These are phyloP conservation scores for Sprattus sprattus DNA, from an alignment of 2,113 vertebrate species.

Conservation along the genomic window DNA sequence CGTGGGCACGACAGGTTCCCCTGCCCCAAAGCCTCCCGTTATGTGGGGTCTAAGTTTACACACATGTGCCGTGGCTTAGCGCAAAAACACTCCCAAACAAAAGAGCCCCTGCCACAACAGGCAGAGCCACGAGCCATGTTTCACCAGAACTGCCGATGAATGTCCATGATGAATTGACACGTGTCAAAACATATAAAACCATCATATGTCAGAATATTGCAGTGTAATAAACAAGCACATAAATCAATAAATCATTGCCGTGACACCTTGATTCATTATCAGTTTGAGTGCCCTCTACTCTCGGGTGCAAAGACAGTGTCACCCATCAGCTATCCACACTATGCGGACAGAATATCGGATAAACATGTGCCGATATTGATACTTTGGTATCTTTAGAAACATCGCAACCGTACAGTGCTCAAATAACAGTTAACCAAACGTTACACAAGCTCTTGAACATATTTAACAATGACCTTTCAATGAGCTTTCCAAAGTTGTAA, in stretches of 20 bases:
- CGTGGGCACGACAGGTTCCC: constrained; percentile 24
- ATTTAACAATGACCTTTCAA: constrained; percentile 32
- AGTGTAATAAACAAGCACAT: constrained; percentile 21
- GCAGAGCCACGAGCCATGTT: not conserved
- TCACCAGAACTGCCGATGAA: not conserved
- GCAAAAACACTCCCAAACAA: not conserved
- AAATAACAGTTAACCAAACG: constrained; percentile 53
- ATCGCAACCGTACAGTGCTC: constrained; percentile 35
- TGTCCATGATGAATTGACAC: not conserved
- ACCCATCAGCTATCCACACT: constrained; percentile 42
- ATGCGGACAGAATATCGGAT: constrained; percentile 50
- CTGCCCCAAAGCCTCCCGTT: constrained; percentile 31
- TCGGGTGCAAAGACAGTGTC: constrained; percentile 37
- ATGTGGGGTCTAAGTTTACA: constrained; percentile 20
- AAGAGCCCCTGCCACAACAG: not conserved
- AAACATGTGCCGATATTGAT: constrained; percentile 54
- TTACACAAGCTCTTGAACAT: constrained; percentile 40
- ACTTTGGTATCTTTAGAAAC: constrained; percentile 58
- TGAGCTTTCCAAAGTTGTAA: not conserved
- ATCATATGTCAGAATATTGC: constrained; percentile 11
- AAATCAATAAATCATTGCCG: constrained; percentile 35
- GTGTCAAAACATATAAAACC: constrained; percentile 1
- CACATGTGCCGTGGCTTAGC: not conserved
- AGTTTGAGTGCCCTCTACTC: constrained; percentile 10
- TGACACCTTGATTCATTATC: constrained; percentile 35